Percentiles rank a stretch among this genome's conserved stretches.
phyloP scores from a whole-genome alignment of 37 sponge, comb jelly and placozoan species.

The Halisarca cf. caerulea region DNA sequence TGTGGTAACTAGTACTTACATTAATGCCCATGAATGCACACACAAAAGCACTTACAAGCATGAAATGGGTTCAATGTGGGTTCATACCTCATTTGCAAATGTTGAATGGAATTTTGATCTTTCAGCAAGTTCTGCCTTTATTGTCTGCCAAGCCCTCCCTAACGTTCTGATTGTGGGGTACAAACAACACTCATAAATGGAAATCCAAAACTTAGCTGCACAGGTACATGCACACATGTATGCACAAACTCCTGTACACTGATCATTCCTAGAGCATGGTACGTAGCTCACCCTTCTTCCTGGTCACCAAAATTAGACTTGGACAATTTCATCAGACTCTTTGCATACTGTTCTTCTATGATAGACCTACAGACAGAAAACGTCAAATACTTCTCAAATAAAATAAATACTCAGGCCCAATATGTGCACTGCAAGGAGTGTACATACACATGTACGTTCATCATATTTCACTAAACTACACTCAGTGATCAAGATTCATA shows the following conservation, averaged over 20 bases:
- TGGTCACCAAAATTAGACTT: slow-evolving; percentile 67
- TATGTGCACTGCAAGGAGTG: too few species aligned
- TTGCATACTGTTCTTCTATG: slow-evolving; percentile 74
- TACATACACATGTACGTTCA: too few species aligned
- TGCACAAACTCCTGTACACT: too few species aligned
- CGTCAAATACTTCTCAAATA: background rate
- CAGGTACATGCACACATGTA: background rate
- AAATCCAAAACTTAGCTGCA: background rate
- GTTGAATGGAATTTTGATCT: slow-evolving; percentile 62
- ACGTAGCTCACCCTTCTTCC: slow-evolving; percentile 78
- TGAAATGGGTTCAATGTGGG: background rate
- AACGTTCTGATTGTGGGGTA: slow-evolving; percentile 40
- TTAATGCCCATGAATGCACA: too few species aligned
- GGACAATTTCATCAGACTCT: slow-evolving; percentile 57
- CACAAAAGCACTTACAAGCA: background rate
- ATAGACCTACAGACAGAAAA: slow-evolving; percentile 50
- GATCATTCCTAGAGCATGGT: too few species aligned
- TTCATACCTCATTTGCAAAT: slow-evolving; percentile 56
- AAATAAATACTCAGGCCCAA: background rate
- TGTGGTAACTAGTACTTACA: too few species aligned
- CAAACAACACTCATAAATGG: background rate
- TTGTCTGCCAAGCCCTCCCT: slow-evolving; percentile 59
- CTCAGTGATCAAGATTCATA: too few species aligned
- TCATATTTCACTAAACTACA: too few species aligned
- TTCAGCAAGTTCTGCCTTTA: slow-evolving; percentile 56